Base-by-base conservation (phyloP, 2,888 invertebrate genomes). In the Lypha dubia region DNA sequence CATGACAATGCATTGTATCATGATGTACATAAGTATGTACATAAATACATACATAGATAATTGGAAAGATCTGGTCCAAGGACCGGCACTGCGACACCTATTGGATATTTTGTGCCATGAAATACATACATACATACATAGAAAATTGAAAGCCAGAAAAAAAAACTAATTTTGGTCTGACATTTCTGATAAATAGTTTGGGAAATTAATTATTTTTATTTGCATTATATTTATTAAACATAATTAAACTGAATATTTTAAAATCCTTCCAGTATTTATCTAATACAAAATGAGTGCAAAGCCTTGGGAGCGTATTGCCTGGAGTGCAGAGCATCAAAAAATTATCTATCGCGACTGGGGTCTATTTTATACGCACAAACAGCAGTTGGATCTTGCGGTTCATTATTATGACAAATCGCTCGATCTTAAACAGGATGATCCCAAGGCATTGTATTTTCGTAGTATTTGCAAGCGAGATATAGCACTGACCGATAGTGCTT, bases 341-440 rank as follows among this genome's bases (percentile, higher is more conserved):
- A 75, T 88, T n/a, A 89, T 92, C 17, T 92, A 90, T 17, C 88
- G 89, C 6, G 91, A 91, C 38, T 91, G 91, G 91, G 91, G 91
- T 3, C 86, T 88, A 0, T 91, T 90, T 75, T 92, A 90, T 60
- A 90, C 89, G 0, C 88, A 87, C 20, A 89, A 89, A 8, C 90
- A 91, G 5, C 87, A 90, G 24, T 87, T 90, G 79, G 90, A 89
- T 41, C 88, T 89, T 15, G 92, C 91, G 0, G 76, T 89, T 6
- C 82, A 90, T n/a, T 92, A 92, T 53, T 91, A 89, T 49, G 87
- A 89, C 28, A 89, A 88, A 83, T 90, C 91, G 0, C 74, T 91
- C 22, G 87, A 88, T 0, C 46, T 92, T 20, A 88, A 89, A 65
- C 79, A 63, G 0, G 38, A 70, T n/a, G 91, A 91, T 74, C 88